phyloP scores from a whole-genome alignment of 2,888 invertebrate genomes.

The Athrips mouffetella region DNA sequence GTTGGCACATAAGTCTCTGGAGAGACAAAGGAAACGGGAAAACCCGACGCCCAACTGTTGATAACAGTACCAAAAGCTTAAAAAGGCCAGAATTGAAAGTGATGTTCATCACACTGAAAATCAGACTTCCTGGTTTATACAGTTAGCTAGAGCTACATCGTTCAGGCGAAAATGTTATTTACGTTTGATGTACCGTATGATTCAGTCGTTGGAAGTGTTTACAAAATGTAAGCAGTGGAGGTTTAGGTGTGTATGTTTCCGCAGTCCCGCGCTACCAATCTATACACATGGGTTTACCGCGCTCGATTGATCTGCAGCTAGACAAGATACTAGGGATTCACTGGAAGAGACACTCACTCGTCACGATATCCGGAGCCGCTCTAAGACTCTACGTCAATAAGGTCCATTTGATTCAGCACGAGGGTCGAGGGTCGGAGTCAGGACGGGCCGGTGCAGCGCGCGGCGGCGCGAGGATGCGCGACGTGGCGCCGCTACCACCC shows the following conservation, averaged over 20 bases:
- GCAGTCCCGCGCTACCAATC: background rate
- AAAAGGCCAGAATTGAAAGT: no score
- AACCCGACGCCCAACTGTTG: background rate
- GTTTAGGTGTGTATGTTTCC: constrained; percentile 3
- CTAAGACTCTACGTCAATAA: constrained; percentile 8
- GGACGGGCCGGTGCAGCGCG: constrained; percentile 8
- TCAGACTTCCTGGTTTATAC: background rate
- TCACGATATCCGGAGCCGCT: constrained; percentile 13
- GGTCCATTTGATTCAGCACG: constrained; percentile 6
- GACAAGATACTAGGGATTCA: no score
- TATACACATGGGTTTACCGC: background rate
- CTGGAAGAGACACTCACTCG: constrained; percentile 15
- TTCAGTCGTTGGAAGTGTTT: constrained; percentile 5
- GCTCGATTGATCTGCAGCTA: constrained; percentile 3
- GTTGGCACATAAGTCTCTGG: background rate
- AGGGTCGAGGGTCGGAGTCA: background rate
- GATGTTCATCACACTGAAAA: background rate
- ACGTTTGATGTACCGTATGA: background rate
- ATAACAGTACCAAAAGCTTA: background rate
- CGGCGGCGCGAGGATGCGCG: constrained; percentile 12
- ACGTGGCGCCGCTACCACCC: constrained; percentile 15
- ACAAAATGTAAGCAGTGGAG: background rate
- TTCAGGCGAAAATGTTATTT: background rate
- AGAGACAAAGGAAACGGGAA: background rate
- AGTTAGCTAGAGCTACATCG: background rate